These are phyloP conservation scores for Xestia rhomboidea DNA, from an alignment of 2,888 invertebrate species.

Conservation along the genomic window DNA sequence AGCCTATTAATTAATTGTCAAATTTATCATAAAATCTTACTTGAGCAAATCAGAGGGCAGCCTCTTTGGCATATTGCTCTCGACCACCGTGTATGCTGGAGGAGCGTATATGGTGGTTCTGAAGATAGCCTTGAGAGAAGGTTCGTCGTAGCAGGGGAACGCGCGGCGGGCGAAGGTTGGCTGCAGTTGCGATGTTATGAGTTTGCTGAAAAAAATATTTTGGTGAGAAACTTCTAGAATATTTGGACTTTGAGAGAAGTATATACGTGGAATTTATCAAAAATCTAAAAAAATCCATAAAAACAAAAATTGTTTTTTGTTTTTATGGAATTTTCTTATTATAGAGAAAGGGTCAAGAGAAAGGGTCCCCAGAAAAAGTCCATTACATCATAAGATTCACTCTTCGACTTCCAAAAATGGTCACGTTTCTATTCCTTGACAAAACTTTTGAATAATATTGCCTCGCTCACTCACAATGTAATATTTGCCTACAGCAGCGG, in stretches of 20 bases:
- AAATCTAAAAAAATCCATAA: too few species aligned
- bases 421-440: background rate
- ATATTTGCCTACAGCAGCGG: too few species aligned
- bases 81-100: constrained; percentile 76
- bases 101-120: constrained; percentile 91
- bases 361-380: background rate
- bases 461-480: background rate
- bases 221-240: constrained; percentile 1
- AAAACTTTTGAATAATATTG: background rate
- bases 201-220: constrained; percentile 78
- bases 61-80: constrained; percentile 83
- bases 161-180: constrained; percentile 92
- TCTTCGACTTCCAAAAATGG: background rate
- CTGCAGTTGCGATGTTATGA: constrained; percentile 93
- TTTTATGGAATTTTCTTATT: too few species aligned
- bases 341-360: background rate
- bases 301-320: too few species aligned
- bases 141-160: constrained; percentile 95
- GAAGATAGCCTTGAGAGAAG: constrained; percentile 92
- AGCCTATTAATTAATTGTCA: too few species aligned
- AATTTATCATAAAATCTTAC: constrained; percentile 66
- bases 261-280: background rate
- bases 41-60: constrained; percentile 67
- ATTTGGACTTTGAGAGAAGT: background rate
- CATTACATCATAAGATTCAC: background rate